phyloP scores from a whole-genome alignment of 1,140 invertebrate genomes.

The Drosophila tsacasi region DNA sequence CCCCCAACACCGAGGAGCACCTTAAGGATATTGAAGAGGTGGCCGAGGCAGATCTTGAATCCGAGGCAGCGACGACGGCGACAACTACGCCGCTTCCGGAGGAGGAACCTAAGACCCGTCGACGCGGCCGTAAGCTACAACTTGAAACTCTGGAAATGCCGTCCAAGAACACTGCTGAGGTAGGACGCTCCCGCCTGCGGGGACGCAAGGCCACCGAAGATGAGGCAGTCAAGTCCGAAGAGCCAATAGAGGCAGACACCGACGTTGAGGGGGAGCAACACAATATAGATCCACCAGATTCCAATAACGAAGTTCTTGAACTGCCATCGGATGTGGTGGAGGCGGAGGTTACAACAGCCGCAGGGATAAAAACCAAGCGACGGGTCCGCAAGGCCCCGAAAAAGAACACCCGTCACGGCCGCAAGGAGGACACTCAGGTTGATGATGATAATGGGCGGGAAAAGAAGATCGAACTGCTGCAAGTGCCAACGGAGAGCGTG shows the following conservation, averaged over 20 bases:
- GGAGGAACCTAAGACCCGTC: slow-evolving; percentile 13
- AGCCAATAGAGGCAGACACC: slow-evolving; percentile 12
- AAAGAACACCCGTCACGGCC: slow-evolving; percentile 22
- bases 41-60: slow-evolving; percentile 1
- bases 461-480: slow-evolving; percentile 4
- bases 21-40: slow-evolving; percentile 15
- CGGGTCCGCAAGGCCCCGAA: slow-evolving; percentile 51
- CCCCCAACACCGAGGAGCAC: not conserved
- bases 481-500: not conserved
- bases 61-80: slow-evolving; percentile 1
- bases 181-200: slow-evolving; percentile 1
- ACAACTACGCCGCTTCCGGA: not conserved
- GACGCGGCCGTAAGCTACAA: slow-evolving; percentile 14
- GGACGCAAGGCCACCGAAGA: slow-evolving; percentile 30
- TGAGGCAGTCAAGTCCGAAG: slow-evolving; percentile 6
- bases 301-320: not conserved
- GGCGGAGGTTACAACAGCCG: not conserved
- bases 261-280: slow-evolving; percentile 2
- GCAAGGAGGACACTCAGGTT: slow-evolving; percentile 14
- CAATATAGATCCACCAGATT: not conserved
- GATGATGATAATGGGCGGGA: not conserved
- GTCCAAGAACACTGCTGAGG: not conserved
- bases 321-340: slow-evolving; percentile 18
- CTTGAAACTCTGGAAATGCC: not conserved
- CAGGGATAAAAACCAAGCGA: slow-evolving; percentile 37